A percentile compares a stretch with the other conserved stretches of the same genome.
phyloP scores from a whole-genome alignment of 2,888 invertebrate species.

The Latrodectus elegans region DNA sequence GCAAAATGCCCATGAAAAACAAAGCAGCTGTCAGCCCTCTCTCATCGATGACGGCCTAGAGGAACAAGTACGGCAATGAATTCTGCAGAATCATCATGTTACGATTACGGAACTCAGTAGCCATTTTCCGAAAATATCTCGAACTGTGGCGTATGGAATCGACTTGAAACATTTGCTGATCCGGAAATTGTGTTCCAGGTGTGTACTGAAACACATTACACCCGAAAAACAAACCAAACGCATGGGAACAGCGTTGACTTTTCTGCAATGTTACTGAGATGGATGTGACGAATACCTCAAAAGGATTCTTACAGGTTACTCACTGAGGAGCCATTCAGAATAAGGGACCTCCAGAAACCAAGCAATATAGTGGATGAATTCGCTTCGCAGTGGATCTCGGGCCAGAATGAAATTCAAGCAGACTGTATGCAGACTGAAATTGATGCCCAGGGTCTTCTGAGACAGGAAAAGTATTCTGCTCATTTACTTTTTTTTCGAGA shows the following conservation, averaged over 20 bases:
- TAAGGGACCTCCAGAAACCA: too few species aligned
- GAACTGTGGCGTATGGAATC: not conserved
- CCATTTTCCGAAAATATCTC: not conserved
- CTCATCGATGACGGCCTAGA: not conserved
- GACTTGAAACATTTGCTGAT: not conserved
- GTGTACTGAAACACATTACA: not conserved
- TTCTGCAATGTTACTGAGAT: too few species aligned
- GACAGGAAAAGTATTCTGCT: not conserved
- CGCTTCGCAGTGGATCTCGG: not conserved
- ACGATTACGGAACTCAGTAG: not conserved
- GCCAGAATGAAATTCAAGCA: not conserved
- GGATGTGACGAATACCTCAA: not conserved
- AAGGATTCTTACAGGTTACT: not conserved
- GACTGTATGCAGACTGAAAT: too few species aligned
- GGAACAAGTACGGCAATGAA: not conserved
- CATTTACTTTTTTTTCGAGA: not conserved
- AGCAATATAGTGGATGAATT: not conserved
- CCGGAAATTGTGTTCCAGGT: not conserved
- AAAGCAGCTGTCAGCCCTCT: not conserved
- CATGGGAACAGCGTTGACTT: not conserved
- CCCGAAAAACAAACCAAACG: slow-evolving; percentile 5
- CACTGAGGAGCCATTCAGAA: too few species aligned
- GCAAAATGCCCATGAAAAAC: not conserved
- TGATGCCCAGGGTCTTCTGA: too few species aligned
- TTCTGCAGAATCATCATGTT: not conserved